These are phyloP conservation scores for Iphiclides podalirius DNA, from an alignment of 2,888 invertebrate species.

Conservation along the genomic window DNA sequence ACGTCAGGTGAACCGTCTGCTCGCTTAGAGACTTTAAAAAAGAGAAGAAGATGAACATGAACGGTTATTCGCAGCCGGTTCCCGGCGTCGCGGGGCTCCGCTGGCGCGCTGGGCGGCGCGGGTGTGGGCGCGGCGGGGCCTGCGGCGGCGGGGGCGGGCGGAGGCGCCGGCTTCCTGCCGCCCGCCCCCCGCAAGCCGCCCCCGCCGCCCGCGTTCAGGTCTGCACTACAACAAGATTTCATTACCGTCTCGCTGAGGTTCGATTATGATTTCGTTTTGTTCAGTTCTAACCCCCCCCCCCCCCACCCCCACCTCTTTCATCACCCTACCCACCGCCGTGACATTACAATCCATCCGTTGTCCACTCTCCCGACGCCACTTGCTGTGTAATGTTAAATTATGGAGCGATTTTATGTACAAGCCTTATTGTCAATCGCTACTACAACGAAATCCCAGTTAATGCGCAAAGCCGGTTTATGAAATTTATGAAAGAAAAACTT, in stretches of 20 bases:
- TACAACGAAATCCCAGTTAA: no score
- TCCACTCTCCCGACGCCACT: background rate
- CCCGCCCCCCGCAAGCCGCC: slow-evolving; percentile 80
- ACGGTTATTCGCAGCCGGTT: slow-evolving; percentile 55
- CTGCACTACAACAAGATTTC: slow-evolving; percentile 83
- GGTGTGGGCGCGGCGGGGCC: slow-evolving; percentile 43
- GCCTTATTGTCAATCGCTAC: no score
- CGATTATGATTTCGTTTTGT: slow-evolving; percentile 58
- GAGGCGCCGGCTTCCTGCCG: slow-evolving; percentile 52
- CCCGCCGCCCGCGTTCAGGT: slow-evolving; percentile 85
- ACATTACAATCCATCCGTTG: no score
- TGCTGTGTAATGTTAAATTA: no score
- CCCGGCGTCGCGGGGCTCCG: slow-evolving; percentile 52
- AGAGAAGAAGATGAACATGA: no score
- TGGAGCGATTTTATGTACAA: no score
- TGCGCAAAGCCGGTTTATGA: no score
- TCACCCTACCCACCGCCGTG: background rate
- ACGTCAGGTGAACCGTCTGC: no score
- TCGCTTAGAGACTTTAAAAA: no score
- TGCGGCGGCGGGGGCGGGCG: slow-evolving; percentile 43
- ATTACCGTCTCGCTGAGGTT: slow-evolving; percentile 85
- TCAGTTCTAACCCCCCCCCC: slow-evolving; percentile 30
- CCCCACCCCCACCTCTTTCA: background rate
- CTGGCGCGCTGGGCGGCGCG: slow-evolving; percentile 40
- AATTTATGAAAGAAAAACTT: no score